Base-by-base conservation (phyloP, 2,888 invertebrate genomes). In the Agonopterix arenella region DNA sequence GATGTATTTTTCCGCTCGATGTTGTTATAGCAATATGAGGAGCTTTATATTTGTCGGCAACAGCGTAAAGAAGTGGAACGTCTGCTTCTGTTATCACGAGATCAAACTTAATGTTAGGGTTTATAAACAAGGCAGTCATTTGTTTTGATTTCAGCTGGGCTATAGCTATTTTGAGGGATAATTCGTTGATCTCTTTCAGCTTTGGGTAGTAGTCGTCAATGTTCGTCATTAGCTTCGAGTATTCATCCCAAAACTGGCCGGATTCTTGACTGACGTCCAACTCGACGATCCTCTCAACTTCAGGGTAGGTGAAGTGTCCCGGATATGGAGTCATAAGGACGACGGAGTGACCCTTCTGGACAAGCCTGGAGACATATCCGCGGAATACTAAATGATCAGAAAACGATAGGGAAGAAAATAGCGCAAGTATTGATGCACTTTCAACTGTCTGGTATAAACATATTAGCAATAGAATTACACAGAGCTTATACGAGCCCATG, bases 81-180 rank as follows among this genome's bases (percentile, higher is more conserved):
- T 91, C 77, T n/a, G 86, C 82, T 68, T 92, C 92, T 2, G 89
- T 80, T 41, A 92, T 71, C 0, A 92, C 84, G 37, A 91, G 62
- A 66, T 92, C 92, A 57, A 92, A 92, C 50, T 80, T 77, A 28
- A 88, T 70, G 36, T 81, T 82, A 1, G 80, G 80, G 51, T 84
- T 88, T 2, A 80, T 68, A 5, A 88, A 61, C 9, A 88, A 55
- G 1, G 86, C 76, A 10, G 71, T 68, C 83, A 88, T 80, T 49
- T 76, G 76, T 52, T 88, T 81, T 0, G 88, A 84, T 55, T 72
- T 81, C 11, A 89, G 52, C 52, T 89, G 89, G 1, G 81, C 74
- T 46, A 84, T 78, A 0, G 77, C 84, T 51, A 88, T 52, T 64
- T 80, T 84, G 1, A 88, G 47, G 0, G 72, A 63, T 1, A 80